A percentile compares a stretch with the other conserved stretches of the same genome.
Evolutionary conservation across 2,113 vertebrate genomes (phyloP).

Genomic region (Thinocorus orbignyianus): DNA sequence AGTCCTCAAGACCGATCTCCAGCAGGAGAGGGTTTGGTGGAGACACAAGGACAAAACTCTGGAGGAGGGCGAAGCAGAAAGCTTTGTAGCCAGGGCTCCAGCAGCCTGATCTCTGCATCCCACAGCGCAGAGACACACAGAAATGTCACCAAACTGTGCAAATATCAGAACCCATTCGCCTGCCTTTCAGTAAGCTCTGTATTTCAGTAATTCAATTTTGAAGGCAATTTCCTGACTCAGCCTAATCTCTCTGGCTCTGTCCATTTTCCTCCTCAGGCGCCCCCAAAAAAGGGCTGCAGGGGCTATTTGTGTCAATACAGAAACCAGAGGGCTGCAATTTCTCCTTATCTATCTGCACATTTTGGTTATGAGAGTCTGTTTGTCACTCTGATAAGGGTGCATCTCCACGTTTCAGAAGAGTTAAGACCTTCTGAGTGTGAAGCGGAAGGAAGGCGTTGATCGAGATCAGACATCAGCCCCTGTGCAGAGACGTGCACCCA

Average conservation of each 20-base stretch:
- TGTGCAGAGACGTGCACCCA: background rate
- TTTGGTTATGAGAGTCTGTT: background rate
- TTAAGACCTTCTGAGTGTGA: background rate
- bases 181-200: constrained; percentile 12
- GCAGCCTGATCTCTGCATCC: background rate
- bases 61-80: background rate
- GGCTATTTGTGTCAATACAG: background rate
- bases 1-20: background rate
- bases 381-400: background rate
- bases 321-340: background rate
- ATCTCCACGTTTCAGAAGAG: background rate
- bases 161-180: background rate
- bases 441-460: background rate
- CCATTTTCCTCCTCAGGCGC: background rate
- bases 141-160: constrained; percentile 26
- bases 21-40: background rate
- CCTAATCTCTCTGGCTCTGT: background rate
- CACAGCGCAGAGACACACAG: background rate
- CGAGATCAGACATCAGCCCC: background rate
- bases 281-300: background rate
- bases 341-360: background rate
- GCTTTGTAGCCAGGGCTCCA: background rate
- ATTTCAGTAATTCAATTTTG: constrained; percentile 35
- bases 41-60: background rate
- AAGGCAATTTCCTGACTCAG: constrained; percentile 41